phyloP scores from a whole-genome alignment of 2,113 vertebrate species.

The Pseudopipra pipra region DNA sequence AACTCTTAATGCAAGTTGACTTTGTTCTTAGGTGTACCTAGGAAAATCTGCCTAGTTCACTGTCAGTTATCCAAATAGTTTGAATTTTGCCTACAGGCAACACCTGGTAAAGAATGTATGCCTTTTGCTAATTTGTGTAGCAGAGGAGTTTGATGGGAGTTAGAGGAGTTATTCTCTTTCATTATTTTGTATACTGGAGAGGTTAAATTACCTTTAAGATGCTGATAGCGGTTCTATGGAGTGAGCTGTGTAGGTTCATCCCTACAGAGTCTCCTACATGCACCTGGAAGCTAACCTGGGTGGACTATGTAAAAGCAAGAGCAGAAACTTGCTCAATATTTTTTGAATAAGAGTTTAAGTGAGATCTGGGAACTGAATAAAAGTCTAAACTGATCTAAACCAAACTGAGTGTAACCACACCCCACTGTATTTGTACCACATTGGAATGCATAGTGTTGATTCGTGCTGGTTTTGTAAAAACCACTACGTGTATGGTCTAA shows the following conservation, averaged over 20 bases:
- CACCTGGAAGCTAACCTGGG: background rate
- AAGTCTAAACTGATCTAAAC: background rate
- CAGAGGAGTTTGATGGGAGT: background rate
- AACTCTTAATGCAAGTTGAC: background rate
- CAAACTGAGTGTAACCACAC: background rate
- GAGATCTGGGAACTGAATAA: background rate
- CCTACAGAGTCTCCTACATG: background rate
- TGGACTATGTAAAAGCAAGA: background rate
- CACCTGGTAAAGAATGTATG: background rate
- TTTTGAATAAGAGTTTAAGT: background rate
- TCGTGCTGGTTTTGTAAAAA: background rate
- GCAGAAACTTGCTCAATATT: background rate
- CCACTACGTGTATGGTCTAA: accelerated
- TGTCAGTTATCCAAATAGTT: background rate
- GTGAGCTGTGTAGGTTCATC: background rate
- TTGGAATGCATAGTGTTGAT: background rate
- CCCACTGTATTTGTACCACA: background rate
- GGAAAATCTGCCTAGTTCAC: background rate
- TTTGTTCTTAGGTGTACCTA: background rate
- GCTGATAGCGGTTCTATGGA: background rate
- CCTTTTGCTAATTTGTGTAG: background rate
- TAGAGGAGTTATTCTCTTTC: background rate
- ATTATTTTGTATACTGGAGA: background rate
- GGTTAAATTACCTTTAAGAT: background rate
- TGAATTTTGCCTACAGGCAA: background rate